These are phyloP conservation scores for Schrankia costaestrigalis DNA, from an alignment of 2,888 invertebrate species.

Conservation along the genomic window DNA sequence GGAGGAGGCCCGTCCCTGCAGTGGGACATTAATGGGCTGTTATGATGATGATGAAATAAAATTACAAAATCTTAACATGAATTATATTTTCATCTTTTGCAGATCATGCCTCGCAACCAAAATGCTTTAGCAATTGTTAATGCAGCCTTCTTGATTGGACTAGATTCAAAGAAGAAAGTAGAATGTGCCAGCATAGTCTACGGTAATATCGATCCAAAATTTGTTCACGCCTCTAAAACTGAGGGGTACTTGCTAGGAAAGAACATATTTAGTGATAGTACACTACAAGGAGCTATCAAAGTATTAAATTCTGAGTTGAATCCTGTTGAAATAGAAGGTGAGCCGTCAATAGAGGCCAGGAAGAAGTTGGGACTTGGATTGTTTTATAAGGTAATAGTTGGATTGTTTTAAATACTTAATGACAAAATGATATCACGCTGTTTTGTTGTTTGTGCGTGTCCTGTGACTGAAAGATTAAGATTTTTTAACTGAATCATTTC, in stretches of 20 bases:
- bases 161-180: conserved; percentile 58
- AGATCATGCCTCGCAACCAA: conserved; percentile 87
- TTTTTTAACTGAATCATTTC: too few species aligned
- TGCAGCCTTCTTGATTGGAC: conserved; percentile 84
- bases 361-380: conserved; percentile 79
- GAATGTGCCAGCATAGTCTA: conserved; percentile 82
- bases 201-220: conserved; percentile 77
- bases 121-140: conserved; percentile 89
- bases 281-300: conserved; percentile 57
- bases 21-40: too few species aligned
- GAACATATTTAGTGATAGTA: conserved; percentile 53
- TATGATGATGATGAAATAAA: too few species aligned
- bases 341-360: conserved; percentile 80
- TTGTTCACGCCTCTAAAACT: conserved; percentile 72
- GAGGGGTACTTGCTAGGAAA: conserved; percentile 73
- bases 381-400: conserved; percentile 83
- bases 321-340: conserved; percentile 59
- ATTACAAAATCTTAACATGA: too few species aligned
- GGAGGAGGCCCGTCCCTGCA: too few species aligned
- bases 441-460: too few species aligned
- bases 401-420: too few species aligned
- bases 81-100: conserved; percentile 15
- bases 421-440: too few species aligned
- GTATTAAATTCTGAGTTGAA: conserved; percentile 44
- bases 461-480: too few species aligned